Percentiles rank a stretch among this genome's conserved stretches.
These are phyloP conservation scores for Otis tarda DNA, from an alignment of 2,113 vertebrate species.

Conservation along the genomic window DNA sequence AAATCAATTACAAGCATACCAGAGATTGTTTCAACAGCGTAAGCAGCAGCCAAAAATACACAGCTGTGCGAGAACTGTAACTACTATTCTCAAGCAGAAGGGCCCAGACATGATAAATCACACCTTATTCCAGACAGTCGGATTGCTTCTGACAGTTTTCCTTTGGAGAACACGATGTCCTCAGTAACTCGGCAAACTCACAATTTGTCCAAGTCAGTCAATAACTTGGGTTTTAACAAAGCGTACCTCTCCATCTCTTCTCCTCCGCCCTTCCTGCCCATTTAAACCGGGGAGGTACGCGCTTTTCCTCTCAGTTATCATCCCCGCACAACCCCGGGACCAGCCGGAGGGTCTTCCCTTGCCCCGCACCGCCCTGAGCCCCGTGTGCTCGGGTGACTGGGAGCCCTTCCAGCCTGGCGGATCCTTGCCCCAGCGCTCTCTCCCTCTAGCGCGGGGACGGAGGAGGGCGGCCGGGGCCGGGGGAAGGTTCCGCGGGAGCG, in stretches of 20 bases:
- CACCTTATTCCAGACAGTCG: neutral
- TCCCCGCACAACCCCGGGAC: neutral
- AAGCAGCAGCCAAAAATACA: neutral
- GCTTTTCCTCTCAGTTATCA: neutral
- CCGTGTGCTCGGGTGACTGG: accelerated
- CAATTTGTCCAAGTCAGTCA: neutral
- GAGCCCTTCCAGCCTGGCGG: no score
- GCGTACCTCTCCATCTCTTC: neutral
- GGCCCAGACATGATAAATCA: neutral
- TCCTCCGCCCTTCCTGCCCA: neutral
- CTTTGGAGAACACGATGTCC: neutral
- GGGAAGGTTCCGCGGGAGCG: neutral
- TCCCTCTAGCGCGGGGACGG: accelerated
- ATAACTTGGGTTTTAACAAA: accelerated
- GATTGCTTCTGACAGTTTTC: neutral
- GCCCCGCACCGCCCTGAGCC: no score
- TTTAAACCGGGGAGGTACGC: accelerated
- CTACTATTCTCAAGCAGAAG: neutral
- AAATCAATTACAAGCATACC: neutral
- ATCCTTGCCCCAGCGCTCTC: no score
- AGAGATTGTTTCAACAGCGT: neutral
- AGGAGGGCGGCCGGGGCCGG: accelerated
- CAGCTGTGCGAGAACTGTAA: neutral
- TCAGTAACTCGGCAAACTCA: neutral
- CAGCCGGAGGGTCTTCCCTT: accelerated